Conservation (phyloP, 2,888 invertebrate genomes). For the Drosophila affinis region DNA sequence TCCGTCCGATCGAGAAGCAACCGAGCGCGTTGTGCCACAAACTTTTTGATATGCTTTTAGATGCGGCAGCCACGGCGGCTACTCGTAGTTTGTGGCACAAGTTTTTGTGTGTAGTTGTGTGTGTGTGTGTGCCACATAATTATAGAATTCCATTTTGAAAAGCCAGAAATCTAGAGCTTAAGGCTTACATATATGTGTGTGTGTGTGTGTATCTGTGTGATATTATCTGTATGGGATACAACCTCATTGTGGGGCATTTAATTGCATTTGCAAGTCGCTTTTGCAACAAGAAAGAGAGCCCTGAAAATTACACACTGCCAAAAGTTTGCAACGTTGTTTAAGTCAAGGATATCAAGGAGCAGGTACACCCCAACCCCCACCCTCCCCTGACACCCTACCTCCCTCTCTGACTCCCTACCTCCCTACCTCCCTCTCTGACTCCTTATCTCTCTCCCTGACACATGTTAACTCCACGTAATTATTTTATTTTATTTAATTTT, state of each 20-base stretch:
- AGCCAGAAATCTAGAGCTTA: background rate
- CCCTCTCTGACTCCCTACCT: background rate
- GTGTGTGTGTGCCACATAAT: conserved; percentile 19
- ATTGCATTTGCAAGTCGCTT: conserved; percentile 36
- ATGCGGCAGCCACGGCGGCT: conserved; percentile 5
- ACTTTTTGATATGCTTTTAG: conserved; percentile 31
- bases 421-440: background rate
- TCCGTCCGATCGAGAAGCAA: background rate
- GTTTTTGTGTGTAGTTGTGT: conserved; percentile 20
- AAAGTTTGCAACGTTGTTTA: background rate
- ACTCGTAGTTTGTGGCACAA: background rate
- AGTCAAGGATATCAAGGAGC: conserved; percentile 1
- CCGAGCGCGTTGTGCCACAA: background rate
- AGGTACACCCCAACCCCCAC: background rate
- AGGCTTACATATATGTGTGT: background rate
- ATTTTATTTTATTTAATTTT: conserved; percentile 28
- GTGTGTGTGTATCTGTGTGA: background rate
- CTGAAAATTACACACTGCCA: conserved; percentile 6
- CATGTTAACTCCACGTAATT: conserved; percentile 22
- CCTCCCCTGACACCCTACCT: no score
- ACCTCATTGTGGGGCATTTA: conserved; percentile 43
- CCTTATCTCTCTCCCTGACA: background rate
- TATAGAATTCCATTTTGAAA: conserved; percentile 7
- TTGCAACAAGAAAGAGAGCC: background rate
- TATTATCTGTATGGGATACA: conserved; percentile 39